Conservation (phyloP, 2,888 invertebrate species). For the Exephanes ischioxanthus region DNA sequence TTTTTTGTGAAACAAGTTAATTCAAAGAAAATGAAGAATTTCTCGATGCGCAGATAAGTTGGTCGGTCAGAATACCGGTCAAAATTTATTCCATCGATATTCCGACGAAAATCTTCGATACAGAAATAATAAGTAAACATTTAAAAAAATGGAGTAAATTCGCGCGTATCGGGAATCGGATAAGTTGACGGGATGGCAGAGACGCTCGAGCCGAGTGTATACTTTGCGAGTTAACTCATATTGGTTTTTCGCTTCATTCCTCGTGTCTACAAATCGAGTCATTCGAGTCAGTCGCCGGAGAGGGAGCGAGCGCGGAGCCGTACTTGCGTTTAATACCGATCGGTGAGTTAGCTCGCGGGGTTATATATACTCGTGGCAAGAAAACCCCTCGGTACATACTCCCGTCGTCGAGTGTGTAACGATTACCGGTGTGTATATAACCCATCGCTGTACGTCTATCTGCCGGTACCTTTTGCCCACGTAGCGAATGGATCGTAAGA, state of each 20-base stretch:
- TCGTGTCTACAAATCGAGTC: conserved; percentile 61
- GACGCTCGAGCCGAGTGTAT: conserved; percentile 4
- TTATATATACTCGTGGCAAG: conserved; percentile 27
- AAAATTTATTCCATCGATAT: too few species aligned
- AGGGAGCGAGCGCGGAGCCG: conserved; percentile 16
- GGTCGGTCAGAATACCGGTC: too few species aligned
- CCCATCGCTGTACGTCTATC: conserved; percentile 30
- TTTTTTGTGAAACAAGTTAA: too few species aligned
- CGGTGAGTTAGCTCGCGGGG: conserved; percentile 38
- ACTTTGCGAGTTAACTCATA: conserved; percentile 47
- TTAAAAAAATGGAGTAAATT: neutral
- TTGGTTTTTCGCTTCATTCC: conserved; percentile 61
- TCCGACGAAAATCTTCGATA: too few species aligned
- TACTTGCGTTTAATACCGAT: conserved; percentile 56
- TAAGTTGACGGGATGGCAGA: neutral
- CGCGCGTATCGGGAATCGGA: neutral
- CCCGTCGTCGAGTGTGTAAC: conserved; percentile 25
- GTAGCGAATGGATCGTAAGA: conserved; percentile 26
- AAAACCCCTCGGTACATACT: neutral
- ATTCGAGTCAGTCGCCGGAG: conserved; percentile 46
- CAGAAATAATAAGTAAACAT: too few species aligned
- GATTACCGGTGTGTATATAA: conserved; percentile 50
- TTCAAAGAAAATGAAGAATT: too few species aligned
- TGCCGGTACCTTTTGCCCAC: conserved; percentile 47
- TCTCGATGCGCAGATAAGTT: too few species aligned